Base-by-base conservation (phyloP, 1,140 invertebrate genomes). In the Atopsyche davidsoni region DNA sequence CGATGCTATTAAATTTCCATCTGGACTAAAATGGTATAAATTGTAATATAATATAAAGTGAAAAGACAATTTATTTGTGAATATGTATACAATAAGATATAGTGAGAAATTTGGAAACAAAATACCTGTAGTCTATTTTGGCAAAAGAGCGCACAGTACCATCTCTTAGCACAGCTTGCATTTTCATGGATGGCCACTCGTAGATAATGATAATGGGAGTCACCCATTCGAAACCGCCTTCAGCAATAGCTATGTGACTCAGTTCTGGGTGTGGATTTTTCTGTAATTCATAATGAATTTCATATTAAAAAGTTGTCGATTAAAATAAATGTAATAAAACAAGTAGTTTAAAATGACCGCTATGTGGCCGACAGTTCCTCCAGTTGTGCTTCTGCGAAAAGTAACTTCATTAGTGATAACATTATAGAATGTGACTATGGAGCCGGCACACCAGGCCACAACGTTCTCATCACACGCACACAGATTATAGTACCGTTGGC, bases 201-300 rank as follows among this genome's bases (percentile, higher is more conserved):
- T 91, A 93, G 19, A 94, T 79, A 17, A 89, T 79, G 53, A 94
- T 86, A 19, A 83, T 72, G 0, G 91, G 89, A 24, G 82, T 81
- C 48, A 82, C 80, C 2, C 77, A 82, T 62, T 82, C 80, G 57
- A 86, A 81, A 10, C 79, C 87, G 62, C 88, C 91, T 71, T 93
- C 89, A 9, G 78, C 90, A n/a, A 93, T 78, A 10, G 88, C 89
- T 60, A 93, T 81, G 51, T 87, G 83, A 47, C 80, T 67, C 34
- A 70, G 64, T 41, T 68, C 76, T 23, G 77, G 76, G 51, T 64
- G 71, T 49, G 86, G 82, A 75, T 90, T 86, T 73, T 82, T 86
- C 83, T 87, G 59, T 6, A 78, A 58, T 2, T 6, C 48, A 41
- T 10, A 18, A 14, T 31, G 19, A 42, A 36, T 40, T 4, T 36